These are phyloP conservation scores for Dorcus parallelipipedus DNA, from an alignment of 2,888 invertebrate species.

Conservation along the genomic window DNA sequence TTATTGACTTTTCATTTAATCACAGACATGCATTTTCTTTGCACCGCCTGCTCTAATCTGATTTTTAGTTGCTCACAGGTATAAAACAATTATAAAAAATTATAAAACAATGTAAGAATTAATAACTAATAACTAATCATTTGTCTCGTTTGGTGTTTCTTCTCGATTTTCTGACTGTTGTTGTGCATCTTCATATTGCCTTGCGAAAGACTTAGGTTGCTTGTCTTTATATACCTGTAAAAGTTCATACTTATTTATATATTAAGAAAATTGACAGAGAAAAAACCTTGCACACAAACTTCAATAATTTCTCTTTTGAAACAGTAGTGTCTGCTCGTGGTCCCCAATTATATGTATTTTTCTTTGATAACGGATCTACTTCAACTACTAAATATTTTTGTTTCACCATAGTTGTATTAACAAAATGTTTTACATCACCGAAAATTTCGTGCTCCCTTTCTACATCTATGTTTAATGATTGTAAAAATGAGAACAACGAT, in stretches of 20 bases:
- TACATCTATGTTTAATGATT: constrained; percentile 1
- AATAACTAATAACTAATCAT: neutral
- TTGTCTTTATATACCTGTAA: neutral
- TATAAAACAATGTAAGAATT: too few relatives aligned
- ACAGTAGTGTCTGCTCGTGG: constrained; percentile 2
- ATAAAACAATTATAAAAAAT: too few relatives aligned
- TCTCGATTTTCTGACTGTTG: neutral
- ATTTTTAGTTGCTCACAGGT: too few relatives aligned
- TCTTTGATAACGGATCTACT: constrained; percentile 1
- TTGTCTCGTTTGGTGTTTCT: neutral
- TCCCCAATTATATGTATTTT: constrained; percentile 4
- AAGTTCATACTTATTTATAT: neutral
- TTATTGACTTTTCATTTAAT: too few relatives aligned
- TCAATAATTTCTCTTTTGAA: constrained; percentile 2
- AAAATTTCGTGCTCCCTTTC: neutral
- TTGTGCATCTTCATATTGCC: neutral
- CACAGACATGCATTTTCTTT: too few relatives aligned
- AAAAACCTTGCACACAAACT: constrained; percentile 5
- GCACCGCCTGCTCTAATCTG: too few relatives aligned
- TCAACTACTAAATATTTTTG: constrained; percentile 5
- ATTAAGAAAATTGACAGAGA: neutral
- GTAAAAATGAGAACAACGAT: constrained; percentile 3
- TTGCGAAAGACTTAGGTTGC: neutral
- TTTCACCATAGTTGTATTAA: constrained; percentile 3
- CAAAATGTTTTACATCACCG: constrained; percentile 4